Conservation (phyloP, 2,797 vertebrate species). For the Mormyrops attenuatus region DNA sequence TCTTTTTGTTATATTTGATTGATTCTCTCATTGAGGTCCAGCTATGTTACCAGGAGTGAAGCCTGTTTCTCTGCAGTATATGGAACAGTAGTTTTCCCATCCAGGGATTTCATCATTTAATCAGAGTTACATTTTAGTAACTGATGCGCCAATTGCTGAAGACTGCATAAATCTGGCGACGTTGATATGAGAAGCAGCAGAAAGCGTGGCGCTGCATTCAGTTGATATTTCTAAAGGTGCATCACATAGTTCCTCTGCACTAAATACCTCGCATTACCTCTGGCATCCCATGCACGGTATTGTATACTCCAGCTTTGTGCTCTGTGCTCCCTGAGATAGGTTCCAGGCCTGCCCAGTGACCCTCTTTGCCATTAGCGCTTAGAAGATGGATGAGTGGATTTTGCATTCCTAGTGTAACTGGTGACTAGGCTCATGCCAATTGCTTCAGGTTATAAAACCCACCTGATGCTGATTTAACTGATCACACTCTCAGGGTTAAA, state of each 20-base stretch:
- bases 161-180: background rate
- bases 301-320: background rate
- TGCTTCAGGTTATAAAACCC: background rate
- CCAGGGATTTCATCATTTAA: conserved; percentile 2
- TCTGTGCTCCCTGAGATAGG: background rate
- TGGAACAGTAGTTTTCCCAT: background rate
- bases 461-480: background rate
- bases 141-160: background rate
- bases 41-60: background rate
- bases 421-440: background rate
- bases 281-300: background rate
- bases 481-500: background rate
- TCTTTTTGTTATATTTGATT: background rate
- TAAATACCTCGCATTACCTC: background rate
- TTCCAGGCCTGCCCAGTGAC: background rate
- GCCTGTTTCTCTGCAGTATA: background rate
- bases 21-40: background rate
- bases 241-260: background rate
- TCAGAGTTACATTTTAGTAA: conserved; percentile 4
- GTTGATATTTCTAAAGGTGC: background rate
- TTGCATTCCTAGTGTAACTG: background rate
- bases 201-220: background rate
- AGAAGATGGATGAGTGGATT: background rate
- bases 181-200: background rate
- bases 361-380: background rate